A percentile compares a stretch with the other conserved stretches of the same genome.
phyloP scores from a whole-genome alignment of 2,113 vertebrate species.

The Eupsittula cactorum region DNA sequence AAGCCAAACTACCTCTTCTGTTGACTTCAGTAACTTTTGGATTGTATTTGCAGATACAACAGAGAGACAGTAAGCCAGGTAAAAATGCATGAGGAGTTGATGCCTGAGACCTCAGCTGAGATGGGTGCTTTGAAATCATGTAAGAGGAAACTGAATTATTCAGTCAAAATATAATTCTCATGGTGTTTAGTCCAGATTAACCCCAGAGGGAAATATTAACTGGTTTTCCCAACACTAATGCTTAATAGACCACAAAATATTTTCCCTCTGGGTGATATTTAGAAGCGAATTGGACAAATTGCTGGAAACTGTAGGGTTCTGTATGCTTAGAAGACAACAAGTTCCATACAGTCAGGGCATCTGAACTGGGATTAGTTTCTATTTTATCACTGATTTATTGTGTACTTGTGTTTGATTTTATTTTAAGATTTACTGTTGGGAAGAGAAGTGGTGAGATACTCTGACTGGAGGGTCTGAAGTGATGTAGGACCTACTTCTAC shows the following conservation, averaged over 20 bases:
- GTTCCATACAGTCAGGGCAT: neutral
- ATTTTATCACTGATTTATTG: neutral
- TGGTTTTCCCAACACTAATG: constrained; percentile 17
- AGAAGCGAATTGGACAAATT: constrained; percentile 1
- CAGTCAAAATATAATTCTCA: neutral
- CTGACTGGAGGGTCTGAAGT: neutral
- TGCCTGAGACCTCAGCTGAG: neutral
- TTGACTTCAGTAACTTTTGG: neutral
- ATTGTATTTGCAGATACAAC: neutral
- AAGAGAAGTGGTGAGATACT: neutral
- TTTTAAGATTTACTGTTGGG: neutral
- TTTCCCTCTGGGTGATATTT: neutral
- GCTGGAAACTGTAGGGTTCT: constrained; percentile 10
- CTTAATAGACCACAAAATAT: neutral
- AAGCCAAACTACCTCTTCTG: neutral
- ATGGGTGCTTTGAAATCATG: neutral
- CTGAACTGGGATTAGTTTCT: neutral
- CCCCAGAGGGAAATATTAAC: neutral
- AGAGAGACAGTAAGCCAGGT: neutral
- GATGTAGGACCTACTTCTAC: neutral
- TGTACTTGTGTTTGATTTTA: neutral
- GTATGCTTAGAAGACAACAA: neutral
- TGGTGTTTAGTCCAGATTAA: neutral
- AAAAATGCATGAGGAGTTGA: neutral
- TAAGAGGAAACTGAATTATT: neutral